phyloP scores from a whole-genome alignment of 2,797 vertebrate genomes.

The Poeciliopsis turneri region DNA sequence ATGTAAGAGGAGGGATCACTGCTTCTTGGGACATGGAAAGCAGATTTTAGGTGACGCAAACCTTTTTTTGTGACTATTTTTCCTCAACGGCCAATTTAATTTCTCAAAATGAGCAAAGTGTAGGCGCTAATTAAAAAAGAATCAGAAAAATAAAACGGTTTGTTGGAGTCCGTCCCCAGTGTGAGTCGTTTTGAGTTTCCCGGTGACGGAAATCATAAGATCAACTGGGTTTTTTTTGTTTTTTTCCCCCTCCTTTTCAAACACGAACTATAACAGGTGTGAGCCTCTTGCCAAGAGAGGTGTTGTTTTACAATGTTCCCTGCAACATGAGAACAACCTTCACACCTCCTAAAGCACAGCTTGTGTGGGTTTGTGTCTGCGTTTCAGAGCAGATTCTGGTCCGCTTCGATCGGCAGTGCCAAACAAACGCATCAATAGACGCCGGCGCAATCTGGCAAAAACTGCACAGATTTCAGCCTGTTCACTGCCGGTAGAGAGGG shows the following conservation, averaged over 20 bases:
- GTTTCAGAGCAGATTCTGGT: constrained; percentile 21
- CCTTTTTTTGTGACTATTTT: background rate
- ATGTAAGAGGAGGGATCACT: constrained; percentile 12
- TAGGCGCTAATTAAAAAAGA: background rate
- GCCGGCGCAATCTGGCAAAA: background rate
- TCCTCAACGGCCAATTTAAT: background rate
- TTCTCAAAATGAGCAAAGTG: background rate
- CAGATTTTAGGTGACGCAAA: constrained; percentile 7
- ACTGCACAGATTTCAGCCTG: background rate
- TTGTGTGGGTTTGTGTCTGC: constrained; percentile 23
- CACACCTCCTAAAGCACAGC: constrained; percentile 46
- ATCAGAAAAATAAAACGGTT: background rate
- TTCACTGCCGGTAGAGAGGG: background rate
- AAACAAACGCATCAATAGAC: constrained; percentile 1
- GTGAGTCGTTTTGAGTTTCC: background rate
- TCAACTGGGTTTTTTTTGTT: too few relatives aligned
- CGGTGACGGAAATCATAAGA: background rate
- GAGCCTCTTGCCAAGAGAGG: constrained; percentile 29
- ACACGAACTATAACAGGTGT: constrained; percentile 43
- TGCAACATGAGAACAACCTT: constrained; percentile 55
- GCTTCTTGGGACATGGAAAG: constrained; percentile 12
- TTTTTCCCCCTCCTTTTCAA: background rate
- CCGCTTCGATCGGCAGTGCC: constrained; percentile 8
- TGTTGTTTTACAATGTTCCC: constrained; percentile 38
- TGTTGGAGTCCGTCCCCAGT: background rate